phyloP scores from a whole-genome alignment of 2,797 vertebrate species.

The Limnodromus scolopaceus region DNA sequence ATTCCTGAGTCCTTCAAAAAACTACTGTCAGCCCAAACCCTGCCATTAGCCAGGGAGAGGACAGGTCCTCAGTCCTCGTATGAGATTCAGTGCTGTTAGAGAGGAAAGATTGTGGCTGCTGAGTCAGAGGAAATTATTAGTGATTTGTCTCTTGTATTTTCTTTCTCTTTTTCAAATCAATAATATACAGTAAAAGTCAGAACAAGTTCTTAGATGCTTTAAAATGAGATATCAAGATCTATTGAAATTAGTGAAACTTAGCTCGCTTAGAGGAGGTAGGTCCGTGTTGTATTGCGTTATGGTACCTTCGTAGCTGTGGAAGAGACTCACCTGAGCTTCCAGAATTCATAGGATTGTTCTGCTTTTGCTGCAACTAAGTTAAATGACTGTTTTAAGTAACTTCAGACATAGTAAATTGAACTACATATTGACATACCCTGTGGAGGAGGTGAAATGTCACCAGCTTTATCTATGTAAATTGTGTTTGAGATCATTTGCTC shows the following conservation, averaged over 20 bases:
- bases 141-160: background rate
- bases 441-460: background rate
- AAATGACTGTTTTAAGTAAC: background rate
- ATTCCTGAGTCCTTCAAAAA: background rate
- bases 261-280: background rate
- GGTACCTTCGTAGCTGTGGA: background rate
- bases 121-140: background rate
- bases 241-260: background rate
- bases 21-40: background rate
- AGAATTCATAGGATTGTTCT: background rate
- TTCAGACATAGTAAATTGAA: background rate
- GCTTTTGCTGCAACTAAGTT: background rate
- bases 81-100: background rate
- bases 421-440: background rate
- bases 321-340: background rate
- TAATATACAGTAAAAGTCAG: background rate
- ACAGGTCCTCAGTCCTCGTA: background rate
- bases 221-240: background rate
- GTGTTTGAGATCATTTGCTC: background rate
- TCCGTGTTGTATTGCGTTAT: background rate
- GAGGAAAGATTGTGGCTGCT: background rate
- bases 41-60: background rate
- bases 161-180: background rate
- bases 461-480: background rate
- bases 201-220: background rate